phyloP scores from a whole-genome alignment of 2,797 vertebrate species.

The Cottoperca gobio region DNA sequence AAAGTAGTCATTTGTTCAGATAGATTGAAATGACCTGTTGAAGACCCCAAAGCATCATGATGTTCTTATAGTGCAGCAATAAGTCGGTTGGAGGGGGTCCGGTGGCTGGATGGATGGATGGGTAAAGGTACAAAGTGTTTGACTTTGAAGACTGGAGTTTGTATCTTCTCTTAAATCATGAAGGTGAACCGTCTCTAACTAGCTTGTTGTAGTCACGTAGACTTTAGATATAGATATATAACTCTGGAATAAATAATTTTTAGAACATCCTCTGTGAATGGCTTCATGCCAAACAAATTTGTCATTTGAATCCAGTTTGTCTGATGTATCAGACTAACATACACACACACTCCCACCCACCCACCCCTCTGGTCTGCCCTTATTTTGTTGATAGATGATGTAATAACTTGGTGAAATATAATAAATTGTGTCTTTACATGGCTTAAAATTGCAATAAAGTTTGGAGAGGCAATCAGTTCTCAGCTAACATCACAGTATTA shows the following conservation, averaged over 20 bases:
- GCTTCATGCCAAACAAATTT: constrained; percentile 20
- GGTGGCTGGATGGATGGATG: too few species aligned
- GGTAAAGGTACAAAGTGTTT: too few species aligned
- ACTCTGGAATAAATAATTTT: constrained; percentile 14
- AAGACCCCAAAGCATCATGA: background rate
- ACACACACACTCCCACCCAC: constrained; percentile 16
- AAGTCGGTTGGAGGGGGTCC: too few species aligned
- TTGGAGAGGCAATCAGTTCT: constrained; percentile 54
- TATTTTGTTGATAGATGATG: constrained; percentile 58
- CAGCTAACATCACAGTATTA: constrained; percentile 50
- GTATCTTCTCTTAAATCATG: background rate
- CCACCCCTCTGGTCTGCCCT: constrained; percentile 7
- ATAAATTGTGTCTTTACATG: constrained; percentile 61
- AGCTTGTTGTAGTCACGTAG: background rate
- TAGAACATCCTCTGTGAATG: background rate
- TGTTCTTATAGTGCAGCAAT: background rate
- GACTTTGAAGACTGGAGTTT: too few species aligned
- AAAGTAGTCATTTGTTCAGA: background rate
- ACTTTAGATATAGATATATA: background rate
- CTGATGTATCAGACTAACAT: background rate
- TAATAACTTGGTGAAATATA: constrained; percentile 57
- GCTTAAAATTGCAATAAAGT: constrained; percentile 66
- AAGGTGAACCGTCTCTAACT: background rate
- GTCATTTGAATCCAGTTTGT: constrained; percentile 19
- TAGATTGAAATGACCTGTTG: background rate